Base-by-base conservation (phyloP, 2,888 invertebrate genomes). In the Spicauda simplicius region DNA sequence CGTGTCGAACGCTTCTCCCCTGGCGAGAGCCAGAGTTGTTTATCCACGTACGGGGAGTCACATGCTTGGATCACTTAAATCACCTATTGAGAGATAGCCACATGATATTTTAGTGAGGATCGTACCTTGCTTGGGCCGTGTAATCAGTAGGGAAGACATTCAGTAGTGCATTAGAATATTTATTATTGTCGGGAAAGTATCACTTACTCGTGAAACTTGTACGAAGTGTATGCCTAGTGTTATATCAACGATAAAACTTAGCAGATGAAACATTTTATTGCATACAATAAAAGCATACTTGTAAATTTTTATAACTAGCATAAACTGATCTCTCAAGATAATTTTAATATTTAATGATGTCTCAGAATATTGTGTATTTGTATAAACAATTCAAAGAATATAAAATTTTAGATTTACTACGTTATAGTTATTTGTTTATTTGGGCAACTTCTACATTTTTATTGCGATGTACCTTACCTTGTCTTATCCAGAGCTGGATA, bases 311-410 rank as follows among this genome's bases (percentile, higher is more conserved):
- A 91, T 90, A 89, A 87, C 88, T 92, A 92, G 90, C 86, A 83
- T 91, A 87, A 90, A 91, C 91, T 92, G 92, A 92, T 92, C 92
- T 92, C 93, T 91, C 90, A 87, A 85, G 87, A 88, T 91, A 88
- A 88, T 91, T 91, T 92, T 91, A 89, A 86, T 85, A 81, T 83
- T 80, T 87, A 87, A 88, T 84, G 79, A 86, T 91, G 88, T 91
- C 86, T 89, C 90, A 86, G 83, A 87, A 87, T 90, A 89, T 85
- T 86, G 83, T 86, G 86, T 88, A 87, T 89, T 85, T 90, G 89
- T 90, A 88, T 87, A 90, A 90, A 91, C 89, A 80, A 86, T 90
- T 87, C 87, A 88, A 88, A 88, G 80, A 77, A 85, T 89, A 88
- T 88, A 87, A 84, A 87, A 80, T 83, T 87, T 85, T 90, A 91